Evolutionary conservation across 2,113 vertebrate species (phyloP), one percentile per base, ranked within the genome.

Genomic region (Phalacrocorax brasilianus): DNA sequence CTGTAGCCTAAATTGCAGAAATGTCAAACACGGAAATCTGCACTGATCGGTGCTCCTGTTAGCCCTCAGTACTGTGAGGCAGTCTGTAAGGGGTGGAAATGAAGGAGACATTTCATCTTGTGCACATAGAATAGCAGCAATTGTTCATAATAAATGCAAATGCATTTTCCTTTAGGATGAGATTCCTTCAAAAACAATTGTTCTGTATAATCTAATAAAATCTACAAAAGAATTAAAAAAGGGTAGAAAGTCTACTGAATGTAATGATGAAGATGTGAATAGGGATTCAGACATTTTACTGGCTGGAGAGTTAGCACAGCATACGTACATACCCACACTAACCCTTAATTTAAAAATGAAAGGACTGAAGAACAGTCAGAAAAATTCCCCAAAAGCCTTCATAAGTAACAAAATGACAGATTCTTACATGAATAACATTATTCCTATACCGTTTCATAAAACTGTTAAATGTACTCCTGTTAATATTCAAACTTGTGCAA

Each of bases 61-160:
- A 81, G 61, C 20, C 26, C 2, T 4, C 61, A 30, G 35, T 42
- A 59, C n/a, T 71, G 24, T 0, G 0, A 81, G 11, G 52, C 21
- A 87, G 40, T 33, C 45, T 71, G 3, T 30, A 68, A 89, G 0
- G 2, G 49, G 49, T 16, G 16, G n/a, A 96, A 93, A 93, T 17
- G 14, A 73, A 71, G 35, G 20, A 91, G 49, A 32, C 10, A 42
- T 70, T 89, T 89, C 21, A 70, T 53, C 56, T 38, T 35, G 32
- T 55, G n/a, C 17, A 50, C 42, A 45, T 0, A 0, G 45, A 89
- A 56, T 33, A 73, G 53, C 33, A 73, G 38, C 52, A 85, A 83
- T 72, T 79, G 49, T 56, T 68, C 70, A 68, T 63, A 89, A 93
- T 82, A 85, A 95, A 88, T 88, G 78, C 52, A 85, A 62, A 91